These are phyloP conservation scores for Drosophila affinis DNA, from an alignment of 2,888 invertebrate species.

Conservation along the genomic window DNA sequence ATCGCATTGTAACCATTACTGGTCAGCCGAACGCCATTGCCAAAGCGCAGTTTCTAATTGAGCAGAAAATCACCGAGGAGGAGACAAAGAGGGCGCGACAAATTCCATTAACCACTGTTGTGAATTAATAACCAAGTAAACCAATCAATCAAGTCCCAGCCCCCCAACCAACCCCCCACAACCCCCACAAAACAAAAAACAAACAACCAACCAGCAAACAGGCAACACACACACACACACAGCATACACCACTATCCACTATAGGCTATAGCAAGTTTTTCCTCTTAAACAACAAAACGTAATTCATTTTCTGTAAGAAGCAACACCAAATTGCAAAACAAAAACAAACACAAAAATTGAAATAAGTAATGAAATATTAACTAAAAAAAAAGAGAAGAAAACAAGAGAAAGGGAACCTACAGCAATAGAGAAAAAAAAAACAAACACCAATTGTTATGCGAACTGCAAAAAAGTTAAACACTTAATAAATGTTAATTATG, in stretches of 20 bases:
- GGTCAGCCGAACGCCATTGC: constrained; percentile 94
- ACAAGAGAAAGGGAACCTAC: constrained; percentile 34
- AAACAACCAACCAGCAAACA: constrained; percentile 50
- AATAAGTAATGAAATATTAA: constrained; percentile 7
- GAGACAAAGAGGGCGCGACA: constrained; percentile 97
- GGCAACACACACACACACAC: constrained; percentile 45
- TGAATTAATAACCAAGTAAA: constrained; percentile 78
- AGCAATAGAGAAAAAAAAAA: constrained; percentile 6
- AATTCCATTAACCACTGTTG: constrained; percentile 88
- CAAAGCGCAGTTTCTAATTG: constrained; percentile 97
- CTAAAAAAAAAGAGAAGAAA: constrained; percentile 16
- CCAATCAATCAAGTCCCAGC: constrained; percentile 20
- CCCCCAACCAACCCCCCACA: constrained; percentile 17
- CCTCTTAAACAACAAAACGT: constrained; percentile 29
- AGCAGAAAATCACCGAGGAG: constrained; percentile 98
- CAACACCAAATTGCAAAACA: neutral
- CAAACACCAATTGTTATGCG: constrained; percentile 46
- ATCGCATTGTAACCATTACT: constrained; percentile 98
- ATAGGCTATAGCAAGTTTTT: constrained; percentile 42
- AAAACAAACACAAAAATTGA: constrained; percentile 9
- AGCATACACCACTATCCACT: neutral
- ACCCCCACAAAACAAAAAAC: constrained; percentile 5
- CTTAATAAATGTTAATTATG: constrained; percentile 39
- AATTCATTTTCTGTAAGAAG: constrained; percentile 43
- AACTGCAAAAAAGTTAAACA: constrained; percentile 35